Percentiles rank a stretch among this genome's conserved stretches.
Evolutionary conservation across 2,113 vertebrate species (phyloP).

Genomic region (Vidua macroura): DNA sequence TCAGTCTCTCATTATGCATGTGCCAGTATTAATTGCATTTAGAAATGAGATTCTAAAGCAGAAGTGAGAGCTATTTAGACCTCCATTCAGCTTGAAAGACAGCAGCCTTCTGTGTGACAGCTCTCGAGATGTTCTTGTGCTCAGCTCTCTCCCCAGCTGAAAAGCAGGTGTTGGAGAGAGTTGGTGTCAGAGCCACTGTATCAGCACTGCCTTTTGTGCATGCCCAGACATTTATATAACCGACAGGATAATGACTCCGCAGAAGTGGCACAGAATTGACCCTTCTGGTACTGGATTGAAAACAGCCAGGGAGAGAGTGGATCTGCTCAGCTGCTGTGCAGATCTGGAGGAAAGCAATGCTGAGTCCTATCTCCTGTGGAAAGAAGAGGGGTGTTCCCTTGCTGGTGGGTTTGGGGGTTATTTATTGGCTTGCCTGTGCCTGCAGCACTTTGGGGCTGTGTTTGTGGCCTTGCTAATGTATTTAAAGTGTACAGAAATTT

Average conservation of each 20-base stretch:
- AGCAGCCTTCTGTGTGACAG: slow-evolving; percentile 57
- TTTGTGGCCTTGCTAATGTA: slow-evolving; percentile 13
- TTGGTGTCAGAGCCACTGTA: slow-evolving; percentile 44
- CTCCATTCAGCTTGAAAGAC: slow-evolving; percentile 61
- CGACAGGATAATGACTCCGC: slow-evolving; percentile 52
- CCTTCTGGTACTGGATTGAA: slow-evolving; percentile 47
- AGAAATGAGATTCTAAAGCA: slow-evolving; percentile 62
- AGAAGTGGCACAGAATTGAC: slow-evolving; percentile 58
- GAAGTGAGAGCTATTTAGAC: slow-evolving; percentile 59
- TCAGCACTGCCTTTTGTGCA: slow-evolving; percentile 66
- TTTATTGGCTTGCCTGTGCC: not conserved
- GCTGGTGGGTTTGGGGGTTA: not conserved
- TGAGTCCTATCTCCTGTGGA: not conserved
- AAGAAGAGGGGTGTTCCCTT: not conserved
- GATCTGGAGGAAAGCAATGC: not conserved
- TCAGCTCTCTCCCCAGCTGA: slow-evolving; percentile 61
- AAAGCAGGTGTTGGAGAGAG: slow-evolving; percentile 64
- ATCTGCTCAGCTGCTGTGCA: not conserved
- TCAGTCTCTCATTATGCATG: slow-evolving; percentile 63
- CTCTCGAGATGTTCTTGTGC: slow-evolving; percentile 55
- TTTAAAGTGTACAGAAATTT: not conserved
- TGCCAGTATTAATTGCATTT: slow-evolving; percentile 67
- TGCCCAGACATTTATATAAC: slow-evolving; percentile 69
- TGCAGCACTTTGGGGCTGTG: slow-evolving; percentile 22
- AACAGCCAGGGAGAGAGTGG: not conserved